Base-by-base conservation (phyloP, 2,888 invertebrate genomes). In the Lycaena phlaeas region DNA sequence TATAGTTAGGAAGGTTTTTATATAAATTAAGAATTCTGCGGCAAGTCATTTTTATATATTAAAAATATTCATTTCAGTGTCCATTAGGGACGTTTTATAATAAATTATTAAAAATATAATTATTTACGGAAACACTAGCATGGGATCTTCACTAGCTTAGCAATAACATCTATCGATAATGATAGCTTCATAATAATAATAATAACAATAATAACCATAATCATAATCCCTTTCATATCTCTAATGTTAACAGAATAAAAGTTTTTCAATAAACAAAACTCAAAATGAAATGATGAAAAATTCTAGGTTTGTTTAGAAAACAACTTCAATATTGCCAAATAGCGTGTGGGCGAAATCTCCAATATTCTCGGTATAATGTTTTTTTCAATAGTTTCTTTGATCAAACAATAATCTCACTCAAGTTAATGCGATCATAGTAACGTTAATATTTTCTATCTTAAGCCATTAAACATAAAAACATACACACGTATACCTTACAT, bases 241-340 rank as follows among this genome's bases (percentile, higher is more conserved):
- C n/a, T n/a, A n/a, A n/a, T n/a, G n/a, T 31, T n/a, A n/a, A n/a
- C n/a, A 30, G 11, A 39, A 39, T 4, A 39, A 25, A 11, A 26
- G 5, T 10, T 14, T 34, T 18, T 34, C 34, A 18, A 22, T 6
- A 34, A 7, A 34, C 22, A 15, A 6, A 39, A 34, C 14, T 30
- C 39, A 26, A 39, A 30, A 30, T 30, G 31, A 39, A 39, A 39
- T 39, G 30, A 26, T 15, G 10, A 22, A 30, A 39, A 39, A 30
- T 39, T 39, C 39, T 30, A 26, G 30, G 25, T 14, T n/a, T 30
- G 25, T 30, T 31, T 31, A 30, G 30, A 39, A 39, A 39, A 39
- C 39, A 25, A 30, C 39, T 30, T 30, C 30, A 25, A 39, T 30
- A 39, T 39, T 39, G 30, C 39, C 39, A 25, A 11, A 29, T 39